A percentile compares a stretch with the other conserved stretches of the same genome.
Evolutionary conservation across 2,113 vertebrate genomes (phyloP).

Genomic region (Calonectris borealis): DNA sequence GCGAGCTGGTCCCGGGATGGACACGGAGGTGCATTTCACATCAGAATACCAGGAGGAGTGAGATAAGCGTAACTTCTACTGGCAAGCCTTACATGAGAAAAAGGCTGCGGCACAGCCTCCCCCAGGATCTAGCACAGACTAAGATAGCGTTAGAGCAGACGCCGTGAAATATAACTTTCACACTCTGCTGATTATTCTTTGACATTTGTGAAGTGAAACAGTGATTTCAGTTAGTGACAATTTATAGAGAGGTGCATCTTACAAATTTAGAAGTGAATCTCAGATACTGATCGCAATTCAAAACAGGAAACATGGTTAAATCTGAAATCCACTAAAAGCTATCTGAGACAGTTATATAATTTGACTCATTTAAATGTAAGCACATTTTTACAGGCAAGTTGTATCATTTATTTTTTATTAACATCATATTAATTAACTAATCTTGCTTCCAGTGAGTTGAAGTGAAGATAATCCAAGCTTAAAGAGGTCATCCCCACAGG

Average conservation of each 20-base stretch:
- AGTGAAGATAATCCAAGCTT: background rate
- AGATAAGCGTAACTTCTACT: background rate
- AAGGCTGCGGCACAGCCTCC: background rate
- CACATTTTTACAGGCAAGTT: background rate
- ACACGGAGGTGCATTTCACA: background rate
- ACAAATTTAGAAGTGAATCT: constrained; percentile 40
- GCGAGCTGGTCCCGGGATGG: background rate
- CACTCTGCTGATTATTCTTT: constrained; percentile 46
- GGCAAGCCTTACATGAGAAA: background rate
- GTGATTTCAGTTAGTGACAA: constrained; percentile 53
- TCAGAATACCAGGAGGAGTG: background rate
- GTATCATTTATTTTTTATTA: constrained; percentile 5
- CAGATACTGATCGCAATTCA: background rate
- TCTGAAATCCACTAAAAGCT: constrained; percentile 4
- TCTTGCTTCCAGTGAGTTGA: background rate
- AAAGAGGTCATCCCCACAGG: background rate
- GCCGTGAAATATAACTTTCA: constrained; percentile 50
- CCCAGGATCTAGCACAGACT: constrained; percentile 21
- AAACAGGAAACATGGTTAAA: constrained; percentile 50
- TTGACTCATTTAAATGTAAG: background rate
- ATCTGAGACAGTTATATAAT: constrained; percentile 38
- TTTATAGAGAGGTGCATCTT: constrained; percentile 34
- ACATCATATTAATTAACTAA: background rate
- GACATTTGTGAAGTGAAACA: constrained; percentile 59
- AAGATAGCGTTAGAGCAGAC: constrained; percentile 8